phyloP scores from a whole-genome alignment of 2,888 invertebrate genomes.

The Nesidiocoris tenuis region DNA sequence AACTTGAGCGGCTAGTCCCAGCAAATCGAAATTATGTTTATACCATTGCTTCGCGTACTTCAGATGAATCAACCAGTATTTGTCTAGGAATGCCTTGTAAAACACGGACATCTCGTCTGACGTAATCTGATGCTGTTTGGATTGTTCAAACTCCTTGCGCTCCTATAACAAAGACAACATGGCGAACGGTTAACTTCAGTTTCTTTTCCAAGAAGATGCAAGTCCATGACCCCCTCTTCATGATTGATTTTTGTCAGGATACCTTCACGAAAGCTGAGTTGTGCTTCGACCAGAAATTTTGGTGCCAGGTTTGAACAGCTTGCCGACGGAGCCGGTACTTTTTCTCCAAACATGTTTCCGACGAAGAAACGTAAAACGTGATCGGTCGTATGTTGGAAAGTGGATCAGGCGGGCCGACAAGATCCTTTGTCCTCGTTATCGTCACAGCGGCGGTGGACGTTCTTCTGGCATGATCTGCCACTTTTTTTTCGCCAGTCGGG shows the following conservation, averaged over 20 bases:
- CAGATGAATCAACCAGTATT: conserved; percentile 73
- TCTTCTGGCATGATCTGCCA: background rate
- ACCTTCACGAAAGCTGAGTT: conserved; percentile 74
- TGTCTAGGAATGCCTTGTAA: conserved; percentile 80
- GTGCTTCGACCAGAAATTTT: conserved; percentile 78
- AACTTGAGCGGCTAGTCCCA: conserved; percentile 64
- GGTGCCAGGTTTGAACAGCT: conserved; percentile 79
- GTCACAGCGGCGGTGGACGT: conserved; percentile 23
- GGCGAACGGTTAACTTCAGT: background rate
- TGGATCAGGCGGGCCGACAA: conserved; percentile 78
- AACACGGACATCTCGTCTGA: conserved; percentile 87
- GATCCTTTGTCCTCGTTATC: conserved; percentile 55
- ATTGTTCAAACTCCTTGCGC: conserved; percentile 54
- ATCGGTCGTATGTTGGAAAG: conserved; percentile 75
- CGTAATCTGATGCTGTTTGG: conserved; percentile 60
- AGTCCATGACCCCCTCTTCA: too few species aligned
- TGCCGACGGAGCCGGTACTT: conserved; percentile 64
- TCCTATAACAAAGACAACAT: conserved; percentile 54
- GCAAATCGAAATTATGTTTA: conserved; percentile 68
- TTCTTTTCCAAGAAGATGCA: too few species aligned
- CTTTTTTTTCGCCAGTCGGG: conserved; percentile 14
- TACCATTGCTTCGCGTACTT: conserved; percentile 83
- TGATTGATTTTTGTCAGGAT: too few species aligned
- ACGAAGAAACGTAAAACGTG: conserved; percentile 63
- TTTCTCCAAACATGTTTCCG: conserved; percentile 68